A percentile compares a stretch with the other conserved stretches of the same genome.
These are phyloP conservation scores for Emys orbicularis DNA, from an alignment of 2,797 vertebrate genomes.

Conservation along the genomic window DNA sequence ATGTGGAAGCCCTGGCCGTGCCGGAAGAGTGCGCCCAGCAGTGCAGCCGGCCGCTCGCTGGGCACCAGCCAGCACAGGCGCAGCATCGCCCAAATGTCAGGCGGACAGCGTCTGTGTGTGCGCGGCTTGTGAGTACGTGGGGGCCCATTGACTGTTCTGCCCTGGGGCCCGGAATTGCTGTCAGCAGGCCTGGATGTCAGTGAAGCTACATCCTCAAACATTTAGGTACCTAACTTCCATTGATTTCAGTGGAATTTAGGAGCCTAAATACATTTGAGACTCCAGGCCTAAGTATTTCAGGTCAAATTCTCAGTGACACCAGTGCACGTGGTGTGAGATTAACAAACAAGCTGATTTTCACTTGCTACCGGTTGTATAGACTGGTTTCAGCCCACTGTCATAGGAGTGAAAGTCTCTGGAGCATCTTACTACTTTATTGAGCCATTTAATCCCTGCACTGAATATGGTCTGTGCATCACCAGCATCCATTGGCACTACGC, in stretches of 20 bases:
- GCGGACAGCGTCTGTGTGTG: fast-evolving
- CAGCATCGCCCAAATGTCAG: no score
- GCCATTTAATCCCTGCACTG: neutral
- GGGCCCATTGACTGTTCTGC: no score
- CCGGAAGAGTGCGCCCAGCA: no score
- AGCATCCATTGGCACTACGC: neutral
- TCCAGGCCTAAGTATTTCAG: neutral
- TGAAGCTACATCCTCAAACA: neutral
- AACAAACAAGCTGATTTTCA: neutral
- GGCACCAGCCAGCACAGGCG: no score
- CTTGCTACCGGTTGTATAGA: neutral
- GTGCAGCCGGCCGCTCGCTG: no score
- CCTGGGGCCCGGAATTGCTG: no score
- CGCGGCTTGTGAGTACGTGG: no score
- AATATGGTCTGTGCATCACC: neutral
- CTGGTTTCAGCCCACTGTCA: neutral
- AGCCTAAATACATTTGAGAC: neutral
- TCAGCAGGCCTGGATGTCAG: no score
- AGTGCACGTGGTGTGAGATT: neutral
- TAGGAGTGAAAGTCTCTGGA: neutral
- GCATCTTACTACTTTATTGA: neutral
- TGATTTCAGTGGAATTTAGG: neutral
- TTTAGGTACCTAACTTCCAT: neutral
- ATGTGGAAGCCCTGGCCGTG: no score
- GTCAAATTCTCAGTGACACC: neutral